Evolutionary conservation across 2,888 invertebrate genomes (phyloP), one percentile per base, ranked within the genome.

Genomic region (Sarcophaga carnaria): DNA sequence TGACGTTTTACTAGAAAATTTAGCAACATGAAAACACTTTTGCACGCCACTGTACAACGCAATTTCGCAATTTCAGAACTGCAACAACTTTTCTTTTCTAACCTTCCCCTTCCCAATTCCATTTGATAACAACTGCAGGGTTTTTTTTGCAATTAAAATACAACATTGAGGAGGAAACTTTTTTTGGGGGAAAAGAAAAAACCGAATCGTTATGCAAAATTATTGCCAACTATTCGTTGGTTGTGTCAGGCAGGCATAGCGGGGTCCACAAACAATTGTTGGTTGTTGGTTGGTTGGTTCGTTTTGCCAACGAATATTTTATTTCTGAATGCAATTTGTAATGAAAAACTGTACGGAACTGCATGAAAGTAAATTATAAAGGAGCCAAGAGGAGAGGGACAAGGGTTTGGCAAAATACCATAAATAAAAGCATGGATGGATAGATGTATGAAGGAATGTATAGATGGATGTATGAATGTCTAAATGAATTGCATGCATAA

Each of bases 131-230:
- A 37, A 37, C 37, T 37, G 37, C 37, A 10, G 37, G 37, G 37
- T 37, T 6, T 25, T 54, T 76, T 63, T 82, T 76, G 75, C 76
- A 87, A 87, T 87, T 87, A 87, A 87, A 87, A 79, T 84, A 84
- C 87, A 87, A 71, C 87, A 87, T 82, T 79, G 81, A 76, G 87
- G 87, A 84, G 87, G 87, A 75, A 84, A 87, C 77, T 87, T 81
- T 81, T 59, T 59, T 59, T 59, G 0, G 12, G 12, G 4, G 12
- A 0, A 59, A 17, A 17, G 14, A 59, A 17, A 1, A 59, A 87
- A 87, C 80, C 84, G 81, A 84, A 87, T 81, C 78, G 84, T 81
- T 87, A 81, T 84, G 71, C 67, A 83, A 87, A 84, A 75, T 87
- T 81, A 81, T 82, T 54, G 67, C 78, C 72, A 70, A 66, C 80